phyloP scores from a whole-genome alignment of 2,888 invertebrate species.

The Aphidius colemani region DNA sequence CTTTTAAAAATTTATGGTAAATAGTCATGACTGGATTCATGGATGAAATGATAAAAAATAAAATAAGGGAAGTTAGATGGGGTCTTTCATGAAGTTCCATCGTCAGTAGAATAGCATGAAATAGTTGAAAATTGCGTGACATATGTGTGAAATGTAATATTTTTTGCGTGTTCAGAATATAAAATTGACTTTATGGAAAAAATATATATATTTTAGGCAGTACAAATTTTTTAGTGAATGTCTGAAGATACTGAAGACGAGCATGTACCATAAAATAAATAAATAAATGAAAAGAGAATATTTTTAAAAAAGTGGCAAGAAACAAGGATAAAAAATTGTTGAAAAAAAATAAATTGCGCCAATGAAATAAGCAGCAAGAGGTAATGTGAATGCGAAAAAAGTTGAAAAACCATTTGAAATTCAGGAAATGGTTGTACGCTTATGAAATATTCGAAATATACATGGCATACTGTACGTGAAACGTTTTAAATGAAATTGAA shows the following conservation, averaged over 20 bases:
- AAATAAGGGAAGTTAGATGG: too few relatives aligned
- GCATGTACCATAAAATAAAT: conserved; percentile 5
- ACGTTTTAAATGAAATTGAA: conserved; percentile 35
- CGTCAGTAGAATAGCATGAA: conserved; percentile 2
- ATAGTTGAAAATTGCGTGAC: conserved; percentile 38
- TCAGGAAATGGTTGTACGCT: conserved; percentile 42
- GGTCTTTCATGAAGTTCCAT: too few relatives aligned
- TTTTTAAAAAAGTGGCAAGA: conserved; percentile 9
- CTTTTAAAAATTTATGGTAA: too few relatives aligned
- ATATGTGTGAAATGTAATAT: conserved; percentile 44
- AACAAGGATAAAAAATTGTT: conserved; percentile 21
- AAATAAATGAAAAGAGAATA: conserved; percentile 5
- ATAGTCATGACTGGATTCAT: background rate
- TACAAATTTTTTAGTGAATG: conserved; percentile 9
- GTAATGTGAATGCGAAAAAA: conserved; percentile 8
- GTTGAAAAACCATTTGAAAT: conserved; percentile 38
- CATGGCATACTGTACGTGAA: conserved; percentile 6
- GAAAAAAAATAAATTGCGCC: conserved; percentile 5
- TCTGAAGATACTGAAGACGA: conserved; percentile 8
- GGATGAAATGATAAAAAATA: conserved; percentile 7
- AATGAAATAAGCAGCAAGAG: conserved; percentile 14
- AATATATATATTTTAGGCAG: background rate
- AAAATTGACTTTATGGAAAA: conserved; percentile 33
- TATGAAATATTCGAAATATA: conserved; percentile 51
- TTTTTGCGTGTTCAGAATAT: conserved; percentile 40